Evolutionary conservation across 2,113 vertebrate genomes (phyloP), one percentile per base, ranked within the genome.

Genomic region (Catharus minimus): DNA sequence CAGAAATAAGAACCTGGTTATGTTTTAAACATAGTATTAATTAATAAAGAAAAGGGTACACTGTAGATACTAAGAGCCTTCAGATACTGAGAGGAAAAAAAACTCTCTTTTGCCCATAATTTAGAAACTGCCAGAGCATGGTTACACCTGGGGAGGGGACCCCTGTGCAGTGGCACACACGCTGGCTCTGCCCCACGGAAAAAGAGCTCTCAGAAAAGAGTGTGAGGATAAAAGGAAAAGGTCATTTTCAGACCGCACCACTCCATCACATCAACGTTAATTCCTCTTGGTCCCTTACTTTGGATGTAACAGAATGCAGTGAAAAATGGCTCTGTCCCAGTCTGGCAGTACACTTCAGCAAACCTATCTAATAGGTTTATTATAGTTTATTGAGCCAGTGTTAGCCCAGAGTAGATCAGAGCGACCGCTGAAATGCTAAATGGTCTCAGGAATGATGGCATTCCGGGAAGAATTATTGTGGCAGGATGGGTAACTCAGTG

Each of bases 11-110:
- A 93, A 82, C 33, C 62, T 85, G 52, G 82, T 96, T 93, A 93
- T 76, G 75, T 87, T 95, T 96, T 94, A 95, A 95, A 94, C 82
- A 93, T 76, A 92, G 32, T 94, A 93, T 95, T 87, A 95, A 96
- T 95, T 96, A 96, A 93, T 96, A 95, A 95, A 93, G 91, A 79
- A 95, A 94, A 95, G 50, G 81, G 38, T 58, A 79, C 19, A 2
- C 49, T 82, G 36, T 72, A 87, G 78, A 61, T 76, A 73, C 71
- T 94, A 85, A 92, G 87, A 95, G 82, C 74, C 50, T 27, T 92
- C 52, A n/a, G 49, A 85, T 55, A 66, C 14, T 5, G 50, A 93
- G 22, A 93, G 61, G 49, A 83, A 90, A 87, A 81, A 81, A 80
- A 47, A 14, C 17, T 6, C 15, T 56, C 26, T 92, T 92, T 89